A percentile compares a stretch with the other conserved stretches of the same genome.
These are phyloP conservation scores for Psilopsiagon aymara DNA, from an alignment of 2,113 vertebrate species.

Conservation along the genomic window DNA sequence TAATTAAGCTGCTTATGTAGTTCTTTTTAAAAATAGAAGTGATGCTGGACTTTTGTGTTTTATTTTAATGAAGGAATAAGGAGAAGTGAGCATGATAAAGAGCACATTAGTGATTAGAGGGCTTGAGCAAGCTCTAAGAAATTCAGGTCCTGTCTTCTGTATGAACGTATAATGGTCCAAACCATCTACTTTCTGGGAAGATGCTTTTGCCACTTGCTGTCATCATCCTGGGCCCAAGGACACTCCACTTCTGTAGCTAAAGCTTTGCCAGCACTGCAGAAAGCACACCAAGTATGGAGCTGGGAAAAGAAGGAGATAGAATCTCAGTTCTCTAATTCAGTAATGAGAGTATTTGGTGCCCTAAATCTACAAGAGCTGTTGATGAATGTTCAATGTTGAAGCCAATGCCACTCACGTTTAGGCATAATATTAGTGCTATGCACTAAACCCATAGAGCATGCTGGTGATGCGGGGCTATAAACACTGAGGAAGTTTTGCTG, in stretches of 20 bases:
- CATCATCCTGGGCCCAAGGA: background rate
- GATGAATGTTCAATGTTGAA: background rate
- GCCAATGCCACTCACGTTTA: accelerated
- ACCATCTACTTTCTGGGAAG: background rate
- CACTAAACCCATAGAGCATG: background rate
- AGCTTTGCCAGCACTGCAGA: background rate
- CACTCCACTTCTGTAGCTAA: background rate
- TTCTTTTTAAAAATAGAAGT: background rate
- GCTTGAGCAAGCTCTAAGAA: background rate
- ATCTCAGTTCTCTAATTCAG: background rate
- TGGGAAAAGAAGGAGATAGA: background rate
- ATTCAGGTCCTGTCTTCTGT: background rate
- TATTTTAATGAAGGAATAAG: background rate
- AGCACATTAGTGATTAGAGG: background rate
- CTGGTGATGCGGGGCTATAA: background rate
- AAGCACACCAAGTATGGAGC: background rate
- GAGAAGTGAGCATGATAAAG: background rate
- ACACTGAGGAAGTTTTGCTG: background rate
- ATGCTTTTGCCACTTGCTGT: background rate
- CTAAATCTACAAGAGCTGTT: background rate
- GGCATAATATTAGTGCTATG: background rate
- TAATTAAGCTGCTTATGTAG: background rate
- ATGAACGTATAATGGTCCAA: background rate
- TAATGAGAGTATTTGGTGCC: background rate
- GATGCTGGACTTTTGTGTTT: background rate